Percentiles rank a stretch among this genome's conserved stretches.
These are phyloP conservation scores for Numenius phaeopus DNA, from an alignment of 2,797 vertebrate genomes.

Conservation along the genomic window DNA sequence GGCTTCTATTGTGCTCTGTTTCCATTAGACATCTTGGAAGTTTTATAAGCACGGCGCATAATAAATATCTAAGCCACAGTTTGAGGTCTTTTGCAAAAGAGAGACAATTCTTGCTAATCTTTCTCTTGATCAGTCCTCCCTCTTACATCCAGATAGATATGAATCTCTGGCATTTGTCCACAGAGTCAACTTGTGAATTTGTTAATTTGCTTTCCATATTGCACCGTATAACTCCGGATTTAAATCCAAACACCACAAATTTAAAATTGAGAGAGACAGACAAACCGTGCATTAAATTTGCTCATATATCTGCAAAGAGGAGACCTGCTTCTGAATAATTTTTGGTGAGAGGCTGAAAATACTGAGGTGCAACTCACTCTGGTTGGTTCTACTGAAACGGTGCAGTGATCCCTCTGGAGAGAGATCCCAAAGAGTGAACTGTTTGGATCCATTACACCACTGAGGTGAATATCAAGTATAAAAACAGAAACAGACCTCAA, in stretches of 20 bases:
- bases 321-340: background rate
- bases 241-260: background rate
- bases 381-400: conserved; percentile 27
- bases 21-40: conserved; percentile 59
- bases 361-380: background rate
- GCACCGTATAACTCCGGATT: background rate
- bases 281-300: background rate
- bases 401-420: conserved; percentile 14
- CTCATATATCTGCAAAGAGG: background rate
- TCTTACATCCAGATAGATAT: background rate
- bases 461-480: conserved; percentile 54
- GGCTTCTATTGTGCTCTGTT: conserved; percentile 58
- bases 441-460: conserved; percentile 7
- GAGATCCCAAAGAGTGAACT: conserved; percentile 47
- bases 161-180: conserved; percentile 30
- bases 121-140: background rate
- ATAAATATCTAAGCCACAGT: conserved; percentile 58
- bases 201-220: conserved; percentile 56
- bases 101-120: conserved; percentile 13
- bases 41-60: conserved; percentile 35
- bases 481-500: conserved; percentile 67
- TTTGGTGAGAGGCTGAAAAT: background rate
- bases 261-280: conserved; percentile 13
- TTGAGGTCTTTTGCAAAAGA: conserved; percentile 38
- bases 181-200: conserved; percentile 33